Evolutionary conservation across 2,888 invertebrate species (phyloP).

Genomic region (Ametastegia equiseti): DNA sequence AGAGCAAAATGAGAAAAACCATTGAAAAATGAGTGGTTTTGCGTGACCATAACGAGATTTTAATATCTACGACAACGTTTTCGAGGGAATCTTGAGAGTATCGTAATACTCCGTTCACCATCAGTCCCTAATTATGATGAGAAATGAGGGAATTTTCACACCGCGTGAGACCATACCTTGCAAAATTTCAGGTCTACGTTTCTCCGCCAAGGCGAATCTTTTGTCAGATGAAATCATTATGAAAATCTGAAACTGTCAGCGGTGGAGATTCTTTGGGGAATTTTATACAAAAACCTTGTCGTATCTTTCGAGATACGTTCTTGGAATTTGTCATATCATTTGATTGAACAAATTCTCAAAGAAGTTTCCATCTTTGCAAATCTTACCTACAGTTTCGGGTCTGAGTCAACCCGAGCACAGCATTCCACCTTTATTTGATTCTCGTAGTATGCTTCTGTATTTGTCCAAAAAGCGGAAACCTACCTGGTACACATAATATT

Average conservation of each 20-base stretch:
- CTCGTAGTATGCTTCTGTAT: conserved; percentile 30
- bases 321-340: conserved; percentile 13
- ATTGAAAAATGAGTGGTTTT: background rate
- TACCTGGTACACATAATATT: conserved; percentile 35
- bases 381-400: background rate
- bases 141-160: background rate
- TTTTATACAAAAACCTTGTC: background rate
- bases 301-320: background rate
- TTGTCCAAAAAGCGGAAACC: conserved; percentile 30
- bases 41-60: conserved; percentile 20
- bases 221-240: background rate
- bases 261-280: background rate
- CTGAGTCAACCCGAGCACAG: background rate
- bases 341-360: background rate
- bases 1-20: background rate
- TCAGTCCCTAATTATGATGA: conserved; percentile 7
- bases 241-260: background rate
- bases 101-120: background rate
- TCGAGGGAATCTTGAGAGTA: background rate
- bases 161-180: background rate
- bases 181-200: background rate
- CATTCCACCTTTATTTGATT: conserved; percentile 37
- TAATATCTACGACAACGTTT: conserved; percentile 20
- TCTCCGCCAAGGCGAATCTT: background rate
- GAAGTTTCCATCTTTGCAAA: background rate